Evolutionary conservation across 2,113 vertebrate genomes (phyloP).

Genomic region (Callopanchax toddi): DNA sequence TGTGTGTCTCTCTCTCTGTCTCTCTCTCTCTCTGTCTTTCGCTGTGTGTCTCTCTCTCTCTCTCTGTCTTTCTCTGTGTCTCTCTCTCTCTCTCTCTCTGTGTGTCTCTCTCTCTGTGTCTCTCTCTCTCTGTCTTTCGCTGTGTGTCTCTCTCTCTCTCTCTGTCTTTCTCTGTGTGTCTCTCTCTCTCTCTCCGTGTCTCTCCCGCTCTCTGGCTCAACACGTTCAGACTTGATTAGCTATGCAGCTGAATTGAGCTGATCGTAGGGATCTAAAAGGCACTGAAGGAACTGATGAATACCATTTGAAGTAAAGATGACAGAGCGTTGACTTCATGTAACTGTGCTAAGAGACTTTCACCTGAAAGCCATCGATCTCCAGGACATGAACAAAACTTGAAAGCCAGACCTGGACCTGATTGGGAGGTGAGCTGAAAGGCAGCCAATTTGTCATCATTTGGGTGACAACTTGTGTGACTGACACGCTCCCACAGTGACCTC

Average conservation of each 20-base stretch:
- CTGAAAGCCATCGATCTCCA: constrained; percentile 62
- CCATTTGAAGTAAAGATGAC: not conserved
- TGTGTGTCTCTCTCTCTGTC: too few relatives aligned
- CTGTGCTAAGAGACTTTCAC: constrained; percentile 43
- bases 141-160: constrained; percentile 10
- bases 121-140: constrained; percentile 6
- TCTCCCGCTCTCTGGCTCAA: too few relatives aligned
- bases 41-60: too few relatives aligned
- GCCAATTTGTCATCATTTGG: constrained; percentile 76
- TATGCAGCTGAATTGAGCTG: not conserved
- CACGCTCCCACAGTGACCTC: constrained; percentile 64
- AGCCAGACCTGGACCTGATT: constrained; percentile 71
- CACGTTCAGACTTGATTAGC: too few relatives aligned
- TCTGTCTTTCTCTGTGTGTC: not conserved
- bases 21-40: too few relatives aligned
- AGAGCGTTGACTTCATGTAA: constrained; percentile 36
- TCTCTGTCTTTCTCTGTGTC: constrained; percentile 1
- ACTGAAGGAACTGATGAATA: constrained; percentile 4
- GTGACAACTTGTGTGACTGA: constrained; percentile 71
- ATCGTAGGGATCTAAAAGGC: constrained; percentile 1
- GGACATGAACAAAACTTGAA: constrained; percentile 24
- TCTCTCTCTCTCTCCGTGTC: too few relatives aligned
- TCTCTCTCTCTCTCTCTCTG: constrained; percentile 1
- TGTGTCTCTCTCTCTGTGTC: too few relatives aligned
- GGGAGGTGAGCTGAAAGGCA: constrained; percentile 46